These are phyloP conservation scores for Piscicola geometra DNA, from an alignment of 2,888 invertebrate species.

Conservation along the genomic window DNA sequence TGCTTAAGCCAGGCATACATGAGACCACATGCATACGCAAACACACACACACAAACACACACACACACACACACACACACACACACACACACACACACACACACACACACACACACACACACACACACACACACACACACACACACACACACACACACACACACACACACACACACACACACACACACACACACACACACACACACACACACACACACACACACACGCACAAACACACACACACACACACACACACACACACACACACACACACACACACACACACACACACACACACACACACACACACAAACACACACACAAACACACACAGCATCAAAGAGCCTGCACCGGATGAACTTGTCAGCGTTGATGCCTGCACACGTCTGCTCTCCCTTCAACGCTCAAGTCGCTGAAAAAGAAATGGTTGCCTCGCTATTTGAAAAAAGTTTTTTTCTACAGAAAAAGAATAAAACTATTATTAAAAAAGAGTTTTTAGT, in stretches of 20 bases:
- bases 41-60: conserved; percentile 36
- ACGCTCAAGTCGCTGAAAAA: too few relatives aligned
- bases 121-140: conserved; percentile 26
- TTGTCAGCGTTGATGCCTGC: too few relatives aligned
- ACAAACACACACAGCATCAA: background rate
- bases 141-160: conserved; percentile 23
- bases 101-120: conserved; percentile 9
- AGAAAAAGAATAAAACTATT: too few relatives aligned
- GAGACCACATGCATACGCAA: background rate
- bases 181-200: background rate
- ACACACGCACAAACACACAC: conserved; percentile 37
- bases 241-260: conserved; percentile 29
- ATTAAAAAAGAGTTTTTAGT: too few relatives aligned
- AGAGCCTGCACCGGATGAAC: too few relatives aligned
- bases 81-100: conserved; percentile 23
- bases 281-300: conserved; percentile 21
- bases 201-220: conserved; percentile 36
- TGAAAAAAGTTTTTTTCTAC: too few relatives aligned
- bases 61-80: conserved; percentile 37
- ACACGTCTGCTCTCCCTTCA: too few relatives aligned
- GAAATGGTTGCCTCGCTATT: too few relatives aligned
- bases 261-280: conserved; percentile 9
- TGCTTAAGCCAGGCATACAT: background rate
- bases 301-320: conserved; percentile 24
- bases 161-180: conserved; percentile 8